Base-by-base conservation (phyloP, 2,797 vertebrate species). In the Notamacropus eugenii region DNA sequence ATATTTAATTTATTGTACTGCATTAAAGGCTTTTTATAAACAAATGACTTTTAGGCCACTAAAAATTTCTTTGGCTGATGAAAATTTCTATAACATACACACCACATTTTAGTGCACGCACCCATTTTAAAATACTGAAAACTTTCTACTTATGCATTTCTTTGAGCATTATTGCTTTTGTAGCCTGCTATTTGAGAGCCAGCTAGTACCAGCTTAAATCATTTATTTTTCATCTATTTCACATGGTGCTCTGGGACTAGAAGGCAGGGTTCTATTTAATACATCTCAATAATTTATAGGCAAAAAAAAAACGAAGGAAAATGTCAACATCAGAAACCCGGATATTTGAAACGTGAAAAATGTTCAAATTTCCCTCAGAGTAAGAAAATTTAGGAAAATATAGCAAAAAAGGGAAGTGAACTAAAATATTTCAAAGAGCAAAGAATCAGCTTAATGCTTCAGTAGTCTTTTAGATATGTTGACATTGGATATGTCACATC, bases 351-450 rank as follows among this genome's bases (percentile, higher is more conserved):
- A 97, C 96, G 94, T 97, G 58, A 97, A 93, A 95, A 96, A 95
- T 96, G 90, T 94, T 93, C 74, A 62, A 74, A 95, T 95, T 97
- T 97, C 93, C 95, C 93, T 97, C 74, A 40, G 74, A 97, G 96
- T 97, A 96, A 96, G 93, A 82, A 96, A 97, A 96, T 95, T 96
- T 96, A 97, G 94, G 96, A 96, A 97, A 98, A 97, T 93, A 95
- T 96, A 55, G 93, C 90, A 93, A 91, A 90, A 58, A 74, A 90
- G 8, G 57, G 92, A 97, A 97, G 58, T 87, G 93, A 74, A 97
- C 95, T 95, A 95, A 95, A 97, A 94, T 93, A 96, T 93, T 93
- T 97, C 87, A 91, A 97, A 96, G 96, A 46, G 82, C 54, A 90
- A 97, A 95, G 90, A 95, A 93, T 82, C 56, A 91, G 54, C n/a